These are phyloP conservation scores for Epirrita christyi DNA, from an alignment of 2,888 invertebrate genomes.

Conservation along the genomic window DNA sequence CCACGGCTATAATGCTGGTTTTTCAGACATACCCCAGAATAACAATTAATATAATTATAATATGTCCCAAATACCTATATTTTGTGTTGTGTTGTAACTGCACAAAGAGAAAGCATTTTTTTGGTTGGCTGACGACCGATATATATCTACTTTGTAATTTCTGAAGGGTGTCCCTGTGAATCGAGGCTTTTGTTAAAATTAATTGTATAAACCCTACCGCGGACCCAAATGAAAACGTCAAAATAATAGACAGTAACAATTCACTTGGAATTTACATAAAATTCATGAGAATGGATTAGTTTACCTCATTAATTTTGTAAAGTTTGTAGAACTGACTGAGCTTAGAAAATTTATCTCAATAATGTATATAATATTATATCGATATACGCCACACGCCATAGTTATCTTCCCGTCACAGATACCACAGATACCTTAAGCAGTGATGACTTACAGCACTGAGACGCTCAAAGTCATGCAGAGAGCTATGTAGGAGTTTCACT, in stretches of 20 bases:
- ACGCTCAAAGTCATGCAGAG: no score
- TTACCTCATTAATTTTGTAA: background rate
- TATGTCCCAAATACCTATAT: background rate
- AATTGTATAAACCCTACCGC: slow-evolving; percentile 27
- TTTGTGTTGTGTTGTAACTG: slow-evolving; percentile 5
- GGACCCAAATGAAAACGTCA: slow-evolving; percentile 29
- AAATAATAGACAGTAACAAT: slow-evolving; percentile 32
- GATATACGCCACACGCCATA: no score
- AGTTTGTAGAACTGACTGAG: background rate
- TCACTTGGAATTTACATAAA: slow-evolving; percentile 20
- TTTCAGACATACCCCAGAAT: background rate
- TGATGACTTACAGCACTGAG: no score
- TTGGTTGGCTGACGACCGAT: slow-evolving; percentile 17
- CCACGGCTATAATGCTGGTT: background rate
- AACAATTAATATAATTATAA: slow-evolving; percentile 6
- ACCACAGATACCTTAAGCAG: no score
- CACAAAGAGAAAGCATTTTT: slow-evolving; percentile 17
- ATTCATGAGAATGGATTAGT: slow-evolving; percentile 12
- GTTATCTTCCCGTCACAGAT: no score
- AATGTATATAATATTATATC: no score
- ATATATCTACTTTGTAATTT: slow-evolving; percentile 19
- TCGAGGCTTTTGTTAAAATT: slow-evolving; percentile 29
- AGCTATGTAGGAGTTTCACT: no score
- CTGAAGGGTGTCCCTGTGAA: slow-evolving; percentile 21
- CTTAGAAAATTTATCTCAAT: no score